Conservation (phyloP, 2,113 vertebrate species). For the Struthio camelus region DNA sequence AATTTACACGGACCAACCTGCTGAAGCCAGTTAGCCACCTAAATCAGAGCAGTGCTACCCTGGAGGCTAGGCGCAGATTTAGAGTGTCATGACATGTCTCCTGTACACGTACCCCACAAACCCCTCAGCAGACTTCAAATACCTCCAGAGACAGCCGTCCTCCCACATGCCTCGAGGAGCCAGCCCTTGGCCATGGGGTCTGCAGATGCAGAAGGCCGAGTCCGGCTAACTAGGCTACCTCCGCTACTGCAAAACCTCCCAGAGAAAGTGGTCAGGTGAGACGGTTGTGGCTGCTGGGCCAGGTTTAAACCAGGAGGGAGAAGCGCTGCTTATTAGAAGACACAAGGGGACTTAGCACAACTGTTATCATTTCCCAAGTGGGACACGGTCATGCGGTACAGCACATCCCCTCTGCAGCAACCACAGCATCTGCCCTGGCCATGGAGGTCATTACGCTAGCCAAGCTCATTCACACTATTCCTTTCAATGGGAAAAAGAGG, state of each 20-base stretch:
- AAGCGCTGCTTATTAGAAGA: neutral
- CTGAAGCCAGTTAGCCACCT: too few relatives aligned
- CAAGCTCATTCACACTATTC: neutral
- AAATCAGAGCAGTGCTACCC: too few relatives aligned
- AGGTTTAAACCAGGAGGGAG: neutral
- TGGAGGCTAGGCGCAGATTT: too few relatives aligned
- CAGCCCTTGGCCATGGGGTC: too few relatives aligned
- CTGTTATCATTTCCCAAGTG: rapidly evolving
- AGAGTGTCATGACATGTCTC: too few relatives aligned
- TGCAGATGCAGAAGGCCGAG: too few relatives aligned
- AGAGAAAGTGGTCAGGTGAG: neutral
- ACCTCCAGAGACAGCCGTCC: too few relatives aligned
- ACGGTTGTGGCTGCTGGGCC: neutral
- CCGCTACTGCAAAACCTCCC: neutral
- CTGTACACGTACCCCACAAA: too few relatives aligned
- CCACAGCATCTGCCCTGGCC: neutral
- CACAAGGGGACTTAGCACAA: neutral
- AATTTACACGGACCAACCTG: too few relatives aligned
- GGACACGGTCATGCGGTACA: neutral
- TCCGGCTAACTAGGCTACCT: neutral
- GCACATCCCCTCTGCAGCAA: neutral
- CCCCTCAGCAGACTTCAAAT: too few relatives aligned
- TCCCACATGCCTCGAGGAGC: too few relatives aligned
- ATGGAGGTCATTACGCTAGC: neutral
- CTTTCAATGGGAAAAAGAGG: neutral